Base-by-base conservation (phyloP, 2,113 vertebrate genomes). In the Calypte anna region DNA sequence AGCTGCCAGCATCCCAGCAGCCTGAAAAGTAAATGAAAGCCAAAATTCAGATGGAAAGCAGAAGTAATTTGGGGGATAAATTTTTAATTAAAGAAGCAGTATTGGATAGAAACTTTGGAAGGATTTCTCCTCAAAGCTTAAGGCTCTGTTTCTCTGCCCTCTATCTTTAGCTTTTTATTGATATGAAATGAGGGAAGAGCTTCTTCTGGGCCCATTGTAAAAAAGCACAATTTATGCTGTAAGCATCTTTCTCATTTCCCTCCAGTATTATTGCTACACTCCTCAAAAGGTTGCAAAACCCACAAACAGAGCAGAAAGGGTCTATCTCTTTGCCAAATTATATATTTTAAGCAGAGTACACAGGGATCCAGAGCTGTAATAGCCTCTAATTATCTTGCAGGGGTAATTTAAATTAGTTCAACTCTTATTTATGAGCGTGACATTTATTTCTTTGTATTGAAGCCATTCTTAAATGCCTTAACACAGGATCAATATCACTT, bases 381-480 rank as follows among this genome's bases (percentile, higher is more conserved):
- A 90, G 40, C 53, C 83, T 87, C 72, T 86, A 74, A 93, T 90
- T 94, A 63, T 85, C 87, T 94, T 80, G 43, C 85, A 91, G 57
- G 38, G 55, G 43, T 79, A 91, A 95, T 85, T 96, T 69, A 74
- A 92, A 94, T 89, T 57, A 88, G 55, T 80, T 63, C 73, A 82
- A 67, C 67, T 73, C 82, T 74, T 92, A 94, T 91, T 95, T 96
- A 88, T 73, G 75, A 81, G 66, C 6, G 58, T 86, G 91, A 82
- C 91, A 92, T 92, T 92, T 94, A 91, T 96, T 94, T 94, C 91
- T 77, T 46, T 92, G 70, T 91, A 94, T 88, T 91, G 78, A 84
- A 82, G 81, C 55, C 63, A 9, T 79, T 88, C 84, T 82, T 91
- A 92, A 91, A 82, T 74, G 51, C 78, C 89, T 82, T 58, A 91